Conservation (phyloP, 1,140 invertebrate genomes). For the Heliconius nattereri region DNA sequence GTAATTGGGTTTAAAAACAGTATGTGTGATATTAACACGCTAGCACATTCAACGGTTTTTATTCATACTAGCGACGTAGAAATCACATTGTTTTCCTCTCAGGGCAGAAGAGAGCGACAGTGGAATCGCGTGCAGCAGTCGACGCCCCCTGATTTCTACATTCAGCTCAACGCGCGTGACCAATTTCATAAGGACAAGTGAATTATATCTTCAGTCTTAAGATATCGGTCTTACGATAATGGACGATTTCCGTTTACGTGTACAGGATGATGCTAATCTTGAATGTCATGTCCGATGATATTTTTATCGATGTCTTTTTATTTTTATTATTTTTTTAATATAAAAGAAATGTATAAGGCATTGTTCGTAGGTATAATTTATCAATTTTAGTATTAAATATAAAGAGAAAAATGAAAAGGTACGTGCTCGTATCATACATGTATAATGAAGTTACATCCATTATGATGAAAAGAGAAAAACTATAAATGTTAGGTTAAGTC, state of each 20-base stretch:
- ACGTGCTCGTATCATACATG: too few species aligned
- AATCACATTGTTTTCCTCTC: constrained; percentile 64
- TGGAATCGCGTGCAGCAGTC: constrained; percentile 56
- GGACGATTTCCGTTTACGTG: constrained; percentile 42
- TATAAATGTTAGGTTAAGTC: too few species aligned
- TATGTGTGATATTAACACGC: constrained; percentile 19
- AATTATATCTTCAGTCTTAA: constrained; percentile 35
- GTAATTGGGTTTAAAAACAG: neutral
- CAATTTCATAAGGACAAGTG: constrained; percentile 42
- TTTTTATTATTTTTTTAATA: too few species aligned
- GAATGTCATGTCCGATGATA: constrained; percentile 22
- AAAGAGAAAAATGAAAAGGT: too few species aligned
- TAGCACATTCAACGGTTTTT: constrained; percentile 26
- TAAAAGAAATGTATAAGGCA: too few species aligned
- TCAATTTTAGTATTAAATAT: too few species aligned
- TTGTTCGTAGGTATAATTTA: too few species aligned
- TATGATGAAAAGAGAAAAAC: too few species aligned
- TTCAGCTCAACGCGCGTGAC: constrained; percentile 59
- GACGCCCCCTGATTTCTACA: constrained; percentile 64
- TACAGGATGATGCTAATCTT: constrained; percentile 46
- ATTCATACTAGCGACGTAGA: constrained; percentile 25
- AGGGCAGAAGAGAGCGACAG: constrained; percentile 60
- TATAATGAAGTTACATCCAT: neutral
- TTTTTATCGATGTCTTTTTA: neutral
- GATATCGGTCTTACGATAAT: constrained; percentile 16